A percentile compares a stretch with the other conserved stretches of the same genome.
phyloP scores from a whole-genome alignment of 2,888 invertebrate genomes.

The Oxytorus armatus region DNA sequence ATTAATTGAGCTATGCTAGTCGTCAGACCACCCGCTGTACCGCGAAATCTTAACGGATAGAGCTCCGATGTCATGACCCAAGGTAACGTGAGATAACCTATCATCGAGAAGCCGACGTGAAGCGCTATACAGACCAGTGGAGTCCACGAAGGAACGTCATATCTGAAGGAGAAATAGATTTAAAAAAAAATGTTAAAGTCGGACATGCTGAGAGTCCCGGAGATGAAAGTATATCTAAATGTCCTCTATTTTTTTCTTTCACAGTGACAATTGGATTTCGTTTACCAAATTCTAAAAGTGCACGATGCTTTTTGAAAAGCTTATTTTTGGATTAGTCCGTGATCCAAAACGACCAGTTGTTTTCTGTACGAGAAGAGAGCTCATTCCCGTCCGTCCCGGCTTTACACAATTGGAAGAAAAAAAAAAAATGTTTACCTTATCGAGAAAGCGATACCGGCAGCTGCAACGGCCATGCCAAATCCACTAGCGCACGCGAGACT shows the following conservation, averaged over 20 bases:
- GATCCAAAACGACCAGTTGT: too few species aligned
- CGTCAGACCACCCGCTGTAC: slow-evolving; percentile 89
- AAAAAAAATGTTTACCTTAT: slow-evolving; percentile 78
- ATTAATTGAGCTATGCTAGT: slow-evolving; percentile 89
- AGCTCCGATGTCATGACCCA: slow-evolving; percentile 92
- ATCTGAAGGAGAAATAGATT: slow-evolving; percentile 68
- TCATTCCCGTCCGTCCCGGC: too few species aligned
- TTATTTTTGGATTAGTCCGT: too few species aligned
- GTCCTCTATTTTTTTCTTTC: too few species aligned
- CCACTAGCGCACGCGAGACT: slow-evolving; percentile 88
- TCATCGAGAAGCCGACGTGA: slow-evolving; percentile 90
- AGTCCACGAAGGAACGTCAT: slow-evolving; percentile 80
- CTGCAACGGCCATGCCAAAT: slow-evolving; percentile 88
- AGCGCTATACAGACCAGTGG: slow-evolving; percentile 88
- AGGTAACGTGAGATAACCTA: slow-evolving; percentile 90
- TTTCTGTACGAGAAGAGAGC: too few species aligned
- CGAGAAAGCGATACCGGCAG: slow-evolving; percentile 84
- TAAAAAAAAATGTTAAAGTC: neutral
- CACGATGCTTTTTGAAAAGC: too few species aligned
- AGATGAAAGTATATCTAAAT: too few species aligned
- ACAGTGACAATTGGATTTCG: too few species aligned
- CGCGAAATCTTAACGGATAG: slow-evolving; percentile 89
- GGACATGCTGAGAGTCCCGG: too few species aligned
- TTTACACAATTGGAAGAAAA: neutral
- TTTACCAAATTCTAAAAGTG: too few species aligned